Conservation (phyloP, 2,113 vertebrate species). For the Puffinus mauretanicus region DNA sequence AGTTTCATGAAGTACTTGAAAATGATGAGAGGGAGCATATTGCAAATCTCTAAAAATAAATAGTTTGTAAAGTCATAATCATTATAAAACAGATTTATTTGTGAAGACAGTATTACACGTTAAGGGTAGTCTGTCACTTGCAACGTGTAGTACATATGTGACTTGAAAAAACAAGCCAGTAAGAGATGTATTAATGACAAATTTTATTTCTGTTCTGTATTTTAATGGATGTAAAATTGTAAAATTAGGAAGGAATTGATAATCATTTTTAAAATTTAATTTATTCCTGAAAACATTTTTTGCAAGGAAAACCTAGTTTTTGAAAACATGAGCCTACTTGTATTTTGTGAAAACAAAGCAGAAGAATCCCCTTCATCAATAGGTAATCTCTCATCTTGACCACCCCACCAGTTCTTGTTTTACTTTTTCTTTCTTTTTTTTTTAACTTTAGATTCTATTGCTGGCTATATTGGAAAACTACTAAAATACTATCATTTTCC, state of each 20-base stretch:
- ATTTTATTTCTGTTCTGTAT: conserved; percentile 15
- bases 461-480: conserved; percentile 73
- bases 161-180: conserved; percentile 1
- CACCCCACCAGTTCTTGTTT: neutral
- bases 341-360: neutral
- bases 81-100: conserved; percentile 59
- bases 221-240: neutral
- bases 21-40: conserved; percentile 56
- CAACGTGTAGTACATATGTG: conserved; percentile 17
- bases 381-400: neutral
- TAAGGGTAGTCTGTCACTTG: conserved; percentile 53
- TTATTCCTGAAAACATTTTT: neutral
- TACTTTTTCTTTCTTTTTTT: conserved; percentile 6
- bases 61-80: conserved; percentile 50
- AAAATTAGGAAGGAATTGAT: neutral
- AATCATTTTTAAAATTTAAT: neutral
- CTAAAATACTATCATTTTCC: conserved; percentile 77
- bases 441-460: conserved; percentile 47
- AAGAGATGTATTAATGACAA: conserved; percentile 9
- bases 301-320: neutral
- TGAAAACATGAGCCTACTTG: neutral
- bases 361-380: neutral
- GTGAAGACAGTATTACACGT: conserved; percentile 47
- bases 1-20: conserved; percentile 27
- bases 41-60: conserved; percentile 62